Conservation (phyloP, 64 coral and sea anemone genomes). For the Pocillopora verrucosa region DNA sequence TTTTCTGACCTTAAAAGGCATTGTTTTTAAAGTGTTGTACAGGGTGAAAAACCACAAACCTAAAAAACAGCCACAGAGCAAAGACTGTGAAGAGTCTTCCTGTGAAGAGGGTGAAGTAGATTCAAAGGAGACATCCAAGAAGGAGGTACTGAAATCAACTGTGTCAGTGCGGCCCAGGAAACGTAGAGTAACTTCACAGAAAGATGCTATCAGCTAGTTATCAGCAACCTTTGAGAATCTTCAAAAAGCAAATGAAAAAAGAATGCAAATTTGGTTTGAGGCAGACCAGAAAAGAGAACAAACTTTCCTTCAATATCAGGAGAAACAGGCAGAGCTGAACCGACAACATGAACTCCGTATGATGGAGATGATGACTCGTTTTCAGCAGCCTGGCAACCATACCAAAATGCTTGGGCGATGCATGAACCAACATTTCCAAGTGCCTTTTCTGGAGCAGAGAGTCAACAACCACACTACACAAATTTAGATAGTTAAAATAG, state of each 20-base stretch:
- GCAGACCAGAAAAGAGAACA: slow-evolving; percentile 56
- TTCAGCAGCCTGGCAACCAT: slow-evolving; percentile 53
- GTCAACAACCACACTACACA: slow-evolving; percentile 49
- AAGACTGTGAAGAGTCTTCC: slow-evolving; percentile 1
- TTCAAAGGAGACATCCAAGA: slow-evolving; percentile 51
- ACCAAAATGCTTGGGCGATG: slow-evolving; percentile 54
- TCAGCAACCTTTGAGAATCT: slow-evolving; percentile 51
- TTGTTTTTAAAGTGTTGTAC: too few relatives aligned
- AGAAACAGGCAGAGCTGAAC: slow-evolving; percentile 73
- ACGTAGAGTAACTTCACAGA: slow-evolving; percentile 63
- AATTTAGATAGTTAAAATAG: slow-evolving; percentile 70
- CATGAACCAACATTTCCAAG: slow-evolving; percentile 45
- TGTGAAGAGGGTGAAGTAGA: slow-evolving; percentile 25
- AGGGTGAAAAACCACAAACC: too few relatives aligned
- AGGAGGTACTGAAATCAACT: slow-evolving; percentile 41
- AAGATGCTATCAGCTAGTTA: slow-evolving; percentile 60
- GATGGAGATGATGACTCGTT: slow-evolving; percentile 52
- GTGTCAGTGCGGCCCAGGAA: slow-evolving; percentile 33
- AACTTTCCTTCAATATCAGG: slow-evolving; percentile 67
- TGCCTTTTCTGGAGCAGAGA: slow-evolving; percentile 34
- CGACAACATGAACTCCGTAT: slow-evolving; percentile 57
- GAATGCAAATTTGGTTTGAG: slow-evolving; percentile 58
- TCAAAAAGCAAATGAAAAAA: slow-evolving; percentile 69
- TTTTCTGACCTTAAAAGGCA: slow-evolving; percentile 8
- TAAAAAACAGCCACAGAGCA: too few relatives aligned